These are phyloP conservation scores for Gryllus bimaculatus DNA, from an alignment of 1,140 invertebrate genomes.

Conservation along the genomic window DNA sequence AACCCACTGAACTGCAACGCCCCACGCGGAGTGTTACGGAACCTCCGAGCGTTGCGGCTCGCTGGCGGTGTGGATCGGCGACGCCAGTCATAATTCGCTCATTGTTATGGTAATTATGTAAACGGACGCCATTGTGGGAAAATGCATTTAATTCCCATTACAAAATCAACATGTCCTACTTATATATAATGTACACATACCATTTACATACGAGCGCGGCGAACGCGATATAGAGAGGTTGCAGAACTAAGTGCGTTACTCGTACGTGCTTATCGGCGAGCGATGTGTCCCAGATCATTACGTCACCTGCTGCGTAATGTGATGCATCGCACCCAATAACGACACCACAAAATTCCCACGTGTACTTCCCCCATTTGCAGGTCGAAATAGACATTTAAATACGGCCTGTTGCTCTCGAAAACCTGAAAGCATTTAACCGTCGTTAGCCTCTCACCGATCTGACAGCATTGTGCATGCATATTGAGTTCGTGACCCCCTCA, in stretches of 20 bases:
- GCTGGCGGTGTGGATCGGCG: not conserved
- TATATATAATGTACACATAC: not conserved
- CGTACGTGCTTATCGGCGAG: not conserved
- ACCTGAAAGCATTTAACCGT: no score
- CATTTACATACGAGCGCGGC: not conserved
- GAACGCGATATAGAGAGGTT: not conserved
- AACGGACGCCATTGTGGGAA: slow-evolving; percentile 2
- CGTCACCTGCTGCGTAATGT: no score
- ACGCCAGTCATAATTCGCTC: not conserved
- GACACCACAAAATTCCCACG: no score
- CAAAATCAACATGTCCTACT: not conserved
- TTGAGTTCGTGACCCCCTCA: no score
- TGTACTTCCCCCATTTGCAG: no score
- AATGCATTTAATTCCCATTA: not conserved
- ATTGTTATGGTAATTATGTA: slow-evolving; percentile 6
- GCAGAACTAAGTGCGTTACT: not conserved
- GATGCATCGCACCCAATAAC: no score
- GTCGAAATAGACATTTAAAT: no score
- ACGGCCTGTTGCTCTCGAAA: no score
- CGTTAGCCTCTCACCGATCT: no score
- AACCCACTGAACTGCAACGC: no score
- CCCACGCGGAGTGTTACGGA: not conserved
- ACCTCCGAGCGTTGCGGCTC: not conserved
- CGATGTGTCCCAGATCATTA: no score
- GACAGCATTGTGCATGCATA: no score